Conservation (phyloP, 2,113 vertebrate species). For the Corydoras maculifer region DNA sequence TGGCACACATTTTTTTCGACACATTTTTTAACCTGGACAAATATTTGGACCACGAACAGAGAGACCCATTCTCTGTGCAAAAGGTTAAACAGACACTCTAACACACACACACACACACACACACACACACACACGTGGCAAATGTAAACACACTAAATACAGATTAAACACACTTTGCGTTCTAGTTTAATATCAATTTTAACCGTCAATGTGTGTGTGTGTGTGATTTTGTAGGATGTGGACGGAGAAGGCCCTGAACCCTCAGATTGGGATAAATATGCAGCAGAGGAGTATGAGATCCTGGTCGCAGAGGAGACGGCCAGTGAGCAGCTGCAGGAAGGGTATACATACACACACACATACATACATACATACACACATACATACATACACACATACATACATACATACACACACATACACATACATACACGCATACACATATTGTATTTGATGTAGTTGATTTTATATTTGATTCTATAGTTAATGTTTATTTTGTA, state of each 20-base stretch:
- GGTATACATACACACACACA: conserved; percentile 57
- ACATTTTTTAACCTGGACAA: conserved; percentile 99
- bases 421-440: no score
- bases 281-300: conserved; percentile 93
- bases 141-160: neutral
- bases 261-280: conserved; percentile 97
- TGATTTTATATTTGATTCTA: no score
- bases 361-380: neutral
- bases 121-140: neutral
- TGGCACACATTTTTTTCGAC: conserved; percentile 97
- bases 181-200: no score
- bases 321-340: conserved; percentile 87
- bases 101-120: no score
- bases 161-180: no score
- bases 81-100: conserved; percentile 69
- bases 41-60: conserved; percentile 97
- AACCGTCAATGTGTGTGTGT: no score
- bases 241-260: conserved; percentile 90
- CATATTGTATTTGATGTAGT: no score
- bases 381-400: no score
- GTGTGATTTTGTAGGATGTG: conserved; percentile 67
- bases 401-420: conserved; percentile 43
- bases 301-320: conserved; percentile 94
- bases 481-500: no score
- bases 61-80: conserved; percentile 96